These are phyloP conservation scores for Madoqua kirkii DNA, from an alignment of 2,113 vertebrate genomes.

Conservation along the genomic window DNA sequence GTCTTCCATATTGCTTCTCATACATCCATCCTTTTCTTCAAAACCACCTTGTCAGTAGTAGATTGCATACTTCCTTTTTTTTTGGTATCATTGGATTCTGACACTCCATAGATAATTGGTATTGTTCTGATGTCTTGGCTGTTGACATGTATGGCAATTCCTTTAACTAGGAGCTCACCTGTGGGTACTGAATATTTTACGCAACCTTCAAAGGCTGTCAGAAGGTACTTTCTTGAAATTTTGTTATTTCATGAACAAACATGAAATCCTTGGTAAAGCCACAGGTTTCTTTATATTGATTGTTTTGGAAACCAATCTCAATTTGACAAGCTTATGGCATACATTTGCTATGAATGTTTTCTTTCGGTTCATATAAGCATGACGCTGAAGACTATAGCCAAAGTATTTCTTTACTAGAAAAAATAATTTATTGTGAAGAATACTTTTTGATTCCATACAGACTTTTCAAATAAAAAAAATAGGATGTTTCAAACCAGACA, in stretches of 20 bases:
- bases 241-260: background rate
- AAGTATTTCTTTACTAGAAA: conserved; percentile 42
- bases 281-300: background rate
- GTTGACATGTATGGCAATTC: conserved; percentile 23
- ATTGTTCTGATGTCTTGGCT: background rate
- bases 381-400: conserved; percentile 35
- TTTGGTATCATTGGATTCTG: background rate
- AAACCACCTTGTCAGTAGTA: background rate
- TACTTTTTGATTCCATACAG: conserved; percentile 44
- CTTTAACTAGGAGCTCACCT: conserved; percentile 35
- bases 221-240: conserved; percentile 17
- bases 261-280: conserved; percentile 15
- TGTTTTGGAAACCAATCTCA: background rate
- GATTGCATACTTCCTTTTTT: background rate
- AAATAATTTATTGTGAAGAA: conserved; percentile 41
- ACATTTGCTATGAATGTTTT: background rate
- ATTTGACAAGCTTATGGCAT: conserved; percentile 21
- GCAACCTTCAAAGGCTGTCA: conserved; percentile 18
- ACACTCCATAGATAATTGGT: background rate
- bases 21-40: background rate
- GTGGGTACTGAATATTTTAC: background rate
- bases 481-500: background rate
- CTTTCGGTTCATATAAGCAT: background rate
- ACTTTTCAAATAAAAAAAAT: conserved; percentile 10
- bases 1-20: background rate